Evolutionary conservation across 2,113 vertebrate genomes (phyloP).

Genomic region (Ahaetulla prasina): DNA sequence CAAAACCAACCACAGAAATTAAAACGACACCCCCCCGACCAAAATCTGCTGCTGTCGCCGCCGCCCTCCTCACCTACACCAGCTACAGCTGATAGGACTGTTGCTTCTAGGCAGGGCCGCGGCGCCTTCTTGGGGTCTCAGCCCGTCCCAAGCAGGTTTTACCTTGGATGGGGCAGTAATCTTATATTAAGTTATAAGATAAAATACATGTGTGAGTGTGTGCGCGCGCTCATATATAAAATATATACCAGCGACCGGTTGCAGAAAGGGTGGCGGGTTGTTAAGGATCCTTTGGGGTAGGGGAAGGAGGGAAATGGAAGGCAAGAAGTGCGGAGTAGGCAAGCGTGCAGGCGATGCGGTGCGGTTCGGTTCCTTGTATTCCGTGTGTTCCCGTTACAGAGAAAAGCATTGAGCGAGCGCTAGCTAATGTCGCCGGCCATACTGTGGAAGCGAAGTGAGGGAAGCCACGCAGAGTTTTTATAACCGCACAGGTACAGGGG

Average conservation of each 20-base stretch:
- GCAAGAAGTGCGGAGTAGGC: conserved; percentile 33
- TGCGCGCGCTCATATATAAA: background rate
- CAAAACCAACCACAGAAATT: conserved; percentile 85
- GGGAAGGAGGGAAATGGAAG: conserved; percentile 18
- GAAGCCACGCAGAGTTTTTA: conserved; percentile 69
- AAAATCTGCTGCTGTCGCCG: conserved; percentile 68
- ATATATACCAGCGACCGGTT: conserved; percentile 38
- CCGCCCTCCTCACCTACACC: conserved; percentile 32
- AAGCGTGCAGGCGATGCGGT: conserved; percentile 66
- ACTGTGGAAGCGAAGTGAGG: conserved; percentile 86
- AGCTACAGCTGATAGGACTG: conserved; percentile 25
- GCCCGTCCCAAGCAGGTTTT: conserved; percentile 52
- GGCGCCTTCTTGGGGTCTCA: conserved; percentile 49
- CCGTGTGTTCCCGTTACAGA: conserved; percentile 95
- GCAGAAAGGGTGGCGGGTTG: background rate
- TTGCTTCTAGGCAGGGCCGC: conserved; percentile 43
- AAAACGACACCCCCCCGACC: conserved; percentile 56
- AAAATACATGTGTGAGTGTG: background rate
- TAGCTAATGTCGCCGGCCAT: conserved; percentile 99
- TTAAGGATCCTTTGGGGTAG: conserved; percentile 3
- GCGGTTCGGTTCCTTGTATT: conserved; percentile 81
- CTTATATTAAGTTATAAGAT: conserved; percentile 64
- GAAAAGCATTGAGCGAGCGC: conserved; percentile 92
- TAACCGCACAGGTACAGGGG: conserved; percentile 41
- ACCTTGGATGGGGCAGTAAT: conserved; percentile 39